Evolutionary conservation across 2,797 vertebrate species (phyloP).

Genomic region (Enteromius viviparus): DNA sequence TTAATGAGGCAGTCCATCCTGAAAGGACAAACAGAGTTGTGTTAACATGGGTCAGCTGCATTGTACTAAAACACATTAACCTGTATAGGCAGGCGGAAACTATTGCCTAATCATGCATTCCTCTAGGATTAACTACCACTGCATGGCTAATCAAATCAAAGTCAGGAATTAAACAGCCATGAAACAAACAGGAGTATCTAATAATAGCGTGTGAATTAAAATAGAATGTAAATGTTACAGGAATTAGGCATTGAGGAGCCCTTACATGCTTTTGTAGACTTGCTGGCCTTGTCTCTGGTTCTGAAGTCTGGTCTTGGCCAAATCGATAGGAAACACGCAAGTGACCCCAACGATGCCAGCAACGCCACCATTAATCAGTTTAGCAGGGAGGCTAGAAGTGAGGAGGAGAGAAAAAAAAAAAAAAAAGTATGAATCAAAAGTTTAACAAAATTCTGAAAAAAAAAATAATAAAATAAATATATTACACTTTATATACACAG

Average conservation of each 20-base stretch:
- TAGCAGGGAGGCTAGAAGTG: slow-evolving; percentile 81
- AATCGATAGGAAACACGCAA: slow-evolving; percentile 87
- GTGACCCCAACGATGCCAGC: slow-evolving; percentile 87
- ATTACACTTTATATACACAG: neutral
- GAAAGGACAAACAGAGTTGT: slow-evolving; percentile 17
- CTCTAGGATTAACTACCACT: slow-evolving; percentile 33
- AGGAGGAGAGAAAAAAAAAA: neutral
- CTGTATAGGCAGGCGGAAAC: neutral
- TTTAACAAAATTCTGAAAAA: too few relatives aligned
- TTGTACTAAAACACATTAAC: neutral
- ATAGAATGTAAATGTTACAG: neutral
- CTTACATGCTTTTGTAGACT: slow-evolving; percentile 87
- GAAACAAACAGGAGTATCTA: neutral
- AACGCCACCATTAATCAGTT: slow-evolving; percentile 88
- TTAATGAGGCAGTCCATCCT: slow-evolving; percentile 88
- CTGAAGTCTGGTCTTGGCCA: slow-evolving; percentile 86
- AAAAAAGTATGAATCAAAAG: neutral
- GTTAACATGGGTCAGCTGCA: neutral
- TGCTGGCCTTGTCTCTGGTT: slow-evolving; percentile 86
- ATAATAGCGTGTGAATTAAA: neutral
- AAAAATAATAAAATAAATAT: neutral
- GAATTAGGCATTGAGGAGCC: neutral
- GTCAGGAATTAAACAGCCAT: neutral
- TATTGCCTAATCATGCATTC: slow-evolving; percentile 29
- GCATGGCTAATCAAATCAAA: slow-evolving; percentile 26